Base-by-base conservation (phyloP, 2,888 invertebrate genomes). In the Temnothorax unifasciatus region DNA sequence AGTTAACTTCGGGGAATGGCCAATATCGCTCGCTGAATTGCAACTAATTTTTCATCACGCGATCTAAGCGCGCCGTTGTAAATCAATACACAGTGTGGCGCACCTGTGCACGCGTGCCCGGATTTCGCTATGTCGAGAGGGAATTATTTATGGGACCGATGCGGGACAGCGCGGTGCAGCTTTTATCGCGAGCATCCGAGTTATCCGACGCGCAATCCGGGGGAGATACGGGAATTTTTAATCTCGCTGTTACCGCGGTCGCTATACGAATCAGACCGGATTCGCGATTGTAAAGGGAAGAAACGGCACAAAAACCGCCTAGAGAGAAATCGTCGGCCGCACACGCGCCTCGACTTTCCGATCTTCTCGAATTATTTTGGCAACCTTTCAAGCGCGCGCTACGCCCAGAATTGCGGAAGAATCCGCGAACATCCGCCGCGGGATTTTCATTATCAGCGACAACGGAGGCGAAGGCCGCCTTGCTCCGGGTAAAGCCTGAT, bases 361-460 rank as follows among this genome's bases (percentile, higher is more conserved):
- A 25, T 59, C 47, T 44, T 44, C 74, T n/a, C 21, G 75, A 81
- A 86, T 86, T 85, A 84, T 86, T 86, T 84, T 86, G 86, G 85
- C 86, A 86, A 50, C 71, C 52, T 77, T 77, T 86, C 86, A 82
- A 86, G 73, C 54, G 69, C 61, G 54, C 41, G 29, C 59, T 66
- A 79, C 57, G 63, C 61, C 21, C 44, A 79, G 61, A 85, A 82
- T 82, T 74, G 71, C 66, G 59, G 38, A 63, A 82, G 74, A 74
- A 74, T 71, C 50, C 74, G 63, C 74, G 82, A 82, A 82, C 74
- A 82, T 74, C 82, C 73, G 50, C 73, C 61, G 52, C 15, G 52
- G 74, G 74, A 82, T 69, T 79, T 79, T 79, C 79, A 79, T 79
- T 79, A 79, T 69, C 79, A 83, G 50, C 64, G 77, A 66, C 76